Percentiles rank a stretch among this genome's conserved stretches.
phyloP scores from a whole-genome alignment of 2,797 vertebrate species.

The Decapterus maruadsi region DNA sequence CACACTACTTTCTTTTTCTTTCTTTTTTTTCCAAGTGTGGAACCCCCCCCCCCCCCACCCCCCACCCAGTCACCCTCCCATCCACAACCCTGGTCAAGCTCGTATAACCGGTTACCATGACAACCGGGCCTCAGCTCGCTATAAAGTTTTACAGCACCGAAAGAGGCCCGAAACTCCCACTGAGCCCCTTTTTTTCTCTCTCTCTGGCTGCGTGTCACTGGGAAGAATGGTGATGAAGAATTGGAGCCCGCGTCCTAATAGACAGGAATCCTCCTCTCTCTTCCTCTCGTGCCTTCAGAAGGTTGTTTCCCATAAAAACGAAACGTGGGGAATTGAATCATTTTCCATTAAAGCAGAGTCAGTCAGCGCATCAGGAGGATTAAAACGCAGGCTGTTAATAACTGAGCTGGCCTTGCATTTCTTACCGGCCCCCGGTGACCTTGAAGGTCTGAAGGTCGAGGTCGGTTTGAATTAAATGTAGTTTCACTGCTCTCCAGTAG shows the following conservation, averaged over 20 bases:
- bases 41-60: not conserved
- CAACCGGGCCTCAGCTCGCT: slow-evolving; percentile 79
- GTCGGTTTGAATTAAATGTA: slow-evolving; percentile 16
- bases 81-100: slow-evolving; percentile 64
- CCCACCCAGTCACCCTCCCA: slow-evolving; percentile 3
- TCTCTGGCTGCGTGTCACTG: slow-evolving; percentile 23
- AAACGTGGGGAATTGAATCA: slow-evolving; percentile 38
- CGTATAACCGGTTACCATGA: slow-evolving; percentile 83
- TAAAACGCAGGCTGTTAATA: slow-evolving; percentile 53
- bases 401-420: slow-evolving; percentile 65
- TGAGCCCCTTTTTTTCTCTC: not conserved
- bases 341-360: slow-evolving; percentile 50
- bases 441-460: slow-evolving; percentile 61
- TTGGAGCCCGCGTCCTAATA: slow-evolving; percentile 45
- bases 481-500: not conserved
- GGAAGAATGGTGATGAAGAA: slow-evolving; percentile 33
- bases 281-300: slow-evolving; percentile 32
- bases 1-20: too few species aligned
- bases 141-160: slow-evolving; percentile 83
- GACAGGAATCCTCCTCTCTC: slow-evolving; percentile 41
- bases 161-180: slow-evolving; percentile 62
- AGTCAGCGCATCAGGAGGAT: slow-evolving; percentile 66
- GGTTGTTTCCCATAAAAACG: slow-evolving; percentile 54
- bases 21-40: slow-evolving; percentile 56
- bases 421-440: slow-evolving; percentile 46